Evolutionary conservation across 2,888 invertebrate genomes (phyloP), one percentile per base, ranked within the genome.

Genomic region (Pterobdella sp.): DNA sequence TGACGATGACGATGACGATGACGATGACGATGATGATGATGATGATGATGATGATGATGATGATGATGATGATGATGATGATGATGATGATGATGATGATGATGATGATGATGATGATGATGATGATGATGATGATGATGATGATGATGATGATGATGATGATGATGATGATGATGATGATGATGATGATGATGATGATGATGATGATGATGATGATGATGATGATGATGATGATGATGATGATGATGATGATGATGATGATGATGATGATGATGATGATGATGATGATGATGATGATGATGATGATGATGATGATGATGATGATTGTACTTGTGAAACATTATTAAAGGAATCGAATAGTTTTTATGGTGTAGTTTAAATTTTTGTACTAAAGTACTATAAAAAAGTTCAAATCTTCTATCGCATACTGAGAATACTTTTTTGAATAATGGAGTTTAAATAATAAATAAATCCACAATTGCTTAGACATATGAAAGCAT

Each of bases 191-290:
- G 42, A 68, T 37, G 42, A 42, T 68, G 42, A 26, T 56, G 26
- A 7, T 56, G 31, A 60, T 63, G 52, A 1, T 71, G 52, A 1
- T 63, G 29, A 60, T 63, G 63, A 71, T 71, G 71, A 63, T 71
- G 71, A 63, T 63, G 71, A 42, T 42, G 68, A 69, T 69, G 69
- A 52, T 69, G 69, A 71, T 71, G 71, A 71, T 71, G 71, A 63
- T 71, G 71, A 63, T 71, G 71, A 35, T 60, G 66, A 64, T 66
- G 72, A 72, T 66, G 72, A 66, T 72, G 65, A 72, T 31, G 65
- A 42, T 66, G 72, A 42, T 72, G 66, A 66, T 64, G 49, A 66
- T 29, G 66, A 37, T 64, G 66, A 72, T 14, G 65, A 72, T 29
- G 65, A 66, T 66, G 42, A n/a, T 66, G 66, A 36, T 66, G 65